Evolutionary conservation across 2,797 vertebrate genomes (phyloP), one percentile per base, ranked within the genome.

Genomic region (Knipowitschia caucasica): DNA sequence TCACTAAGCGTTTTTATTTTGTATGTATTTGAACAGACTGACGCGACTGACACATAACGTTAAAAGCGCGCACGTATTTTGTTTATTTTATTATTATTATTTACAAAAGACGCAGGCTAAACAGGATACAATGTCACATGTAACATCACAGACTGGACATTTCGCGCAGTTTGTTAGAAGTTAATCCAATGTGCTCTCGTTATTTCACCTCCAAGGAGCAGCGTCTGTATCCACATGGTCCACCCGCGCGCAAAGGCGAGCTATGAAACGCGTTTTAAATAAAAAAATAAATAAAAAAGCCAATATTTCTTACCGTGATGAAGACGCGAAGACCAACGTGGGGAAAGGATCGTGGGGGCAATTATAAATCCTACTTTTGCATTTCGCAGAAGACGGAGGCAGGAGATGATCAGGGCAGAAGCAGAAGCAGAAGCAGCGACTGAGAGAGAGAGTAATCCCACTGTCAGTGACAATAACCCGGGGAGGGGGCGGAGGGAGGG

Each of bases 391-490:
- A 67, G 67, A 23, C 15, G 44, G 59, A 66, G 26, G 45, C 56
- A 18, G 49, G 18, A 12, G 55, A 57, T 35, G 58, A 53, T 0
- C 66, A 64, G 42, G 11, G 9, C 12, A 36, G n/a, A n/a, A 64
- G 57, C n/a, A 33, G 17, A 4, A 61, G 56, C 55, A 49, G 30
- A n/a, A n/a, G 56, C 65, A 54, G 69, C 73, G 52, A 20, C 76
- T 78, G 76, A 50, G 74, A 63, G 57, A 63, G 57, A 42, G 73
- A 77, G 59, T 74, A 74, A 78, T 83, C 78, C 75, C 60, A 71
- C 71, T 81, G 82, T 77, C 78, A 78, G 61, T 64, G 77, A 80
- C 77, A 85, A 80, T 75, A 78, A 71, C 53, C 60, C 67, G 45
- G 52, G 47, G 64, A 36, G 62, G 43, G 24, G 23, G 14, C 49